A percentile compares a stretch with the other conserved stretches of the same genome.
Evolutionary conservation across 2,888 invertebrate species (phyloP).

Genomic region (Agriotes lineatus): DNA sequence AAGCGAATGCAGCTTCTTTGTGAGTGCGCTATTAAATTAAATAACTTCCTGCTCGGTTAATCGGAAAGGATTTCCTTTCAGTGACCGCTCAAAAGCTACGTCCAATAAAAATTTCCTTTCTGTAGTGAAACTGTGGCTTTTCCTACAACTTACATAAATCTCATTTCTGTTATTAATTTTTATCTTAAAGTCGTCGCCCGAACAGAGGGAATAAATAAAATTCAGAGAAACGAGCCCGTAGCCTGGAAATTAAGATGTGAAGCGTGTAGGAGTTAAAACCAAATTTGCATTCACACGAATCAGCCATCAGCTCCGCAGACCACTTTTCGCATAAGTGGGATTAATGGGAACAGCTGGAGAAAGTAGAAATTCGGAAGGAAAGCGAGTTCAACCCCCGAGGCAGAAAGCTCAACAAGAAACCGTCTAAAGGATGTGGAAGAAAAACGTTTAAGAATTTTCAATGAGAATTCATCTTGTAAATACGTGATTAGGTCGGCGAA

Average conservation of each 20-base stretch:
- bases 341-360: conserved; percentile 6
- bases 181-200: neutral
- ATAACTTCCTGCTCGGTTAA: conserved; percentile 4
- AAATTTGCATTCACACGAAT: conserved; percentile 35
- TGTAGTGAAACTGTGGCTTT: too few species aligned
- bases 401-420: too few species aligned
- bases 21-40: conserved; percentile 1
- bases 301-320: conserved; percentile 18
- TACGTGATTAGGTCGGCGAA: too few species aligned
- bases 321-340: conserved; percentile 19
- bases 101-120: too few species aligned
- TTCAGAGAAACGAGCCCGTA: neutral
- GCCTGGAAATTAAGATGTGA: conserved; percentile 17
- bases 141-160: neutral
- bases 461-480: too few species aligned
- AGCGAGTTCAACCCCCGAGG: too few species aligned
- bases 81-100: conserved; percentile 2
- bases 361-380: conserved; percentile 2
- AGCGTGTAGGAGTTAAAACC: conserved; percentile 13
- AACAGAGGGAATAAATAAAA: neutral
- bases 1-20: conserved; percentile 1
- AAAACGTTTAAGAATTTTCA: too few species aligned
- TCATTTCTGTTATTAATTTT: neutral
- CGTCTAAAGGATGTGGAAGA: too few species aligned
- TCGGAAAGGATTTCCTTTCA: conserved; percentile 5